A percentile compares a stretch with the other conserved stretches of the same genome.
These are phyloP conservation scores for Nautilus pompilius DNA, from an alignment of 1,140 invertebrate species.

Conservation along the genomic window DNA sequence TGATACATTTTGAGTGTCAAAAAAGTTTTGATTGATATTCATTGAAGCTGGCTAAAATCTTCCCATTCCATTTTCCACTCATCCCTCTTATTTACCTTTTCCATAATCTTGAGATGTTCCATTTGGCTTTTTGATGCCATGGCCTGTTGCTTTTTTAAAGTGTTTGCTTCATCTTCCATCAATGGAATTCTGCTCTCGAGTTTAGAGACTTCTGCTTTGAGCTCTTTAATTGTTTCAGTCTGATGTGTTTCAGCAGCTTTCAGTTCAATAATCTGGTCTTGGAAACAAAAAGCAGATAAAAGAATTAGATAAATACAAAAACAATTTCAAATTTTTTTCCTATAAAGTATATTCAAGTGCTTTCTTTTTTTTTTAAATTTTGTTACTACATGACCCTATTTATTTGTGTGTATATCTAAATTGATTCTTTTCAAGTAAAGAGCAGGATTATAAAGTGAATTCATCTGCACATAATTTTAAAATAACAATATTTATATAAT, in stretches of 20 bases:
- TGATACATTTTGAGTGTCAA: no score
- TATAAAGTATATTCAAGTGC: constrained; percentile 1
- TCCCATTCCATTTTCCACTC: no score
- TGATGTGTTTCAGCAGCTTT: constrained; percentile 46
- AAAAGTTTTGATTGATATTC: no score
- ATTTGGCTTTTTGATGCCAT: constrained; percentile 26
- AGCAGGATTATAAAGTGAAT: no score
- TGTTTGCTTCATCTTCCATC: constrained; percentile 34
- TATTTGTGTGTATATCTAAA: no score
- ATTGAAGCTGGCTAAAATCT: no score
- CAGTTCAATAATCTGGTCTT: constrained; percentile 41
- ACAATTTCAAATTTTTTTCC: background rate
- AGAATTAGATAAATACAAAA: background rate
- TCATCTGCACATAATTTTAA: no score
- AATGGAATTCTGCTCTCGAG: constrained; percentile 29
- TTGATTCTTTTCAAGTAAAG: no score
- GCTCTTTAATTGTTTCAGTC: constrained; percentile 31
- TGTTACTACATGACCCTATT: no score
- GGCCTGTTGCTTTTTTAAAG: constrained; percentile 26
- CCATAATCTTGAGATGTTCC: constrained; percentile 31
- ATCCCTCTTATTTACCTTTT: constrained; percentile 31
- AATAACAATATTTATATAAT: no score
- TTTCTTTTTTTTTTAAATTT: no score
- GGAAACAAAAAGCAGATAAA: constrained; percentile 3
- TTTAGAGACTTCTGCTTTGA: constrained; percentile 29